phyloP scores from a whole-genome alignment of 1,140 invertebrate genomes.

The Oscheius sp. region DNA sequence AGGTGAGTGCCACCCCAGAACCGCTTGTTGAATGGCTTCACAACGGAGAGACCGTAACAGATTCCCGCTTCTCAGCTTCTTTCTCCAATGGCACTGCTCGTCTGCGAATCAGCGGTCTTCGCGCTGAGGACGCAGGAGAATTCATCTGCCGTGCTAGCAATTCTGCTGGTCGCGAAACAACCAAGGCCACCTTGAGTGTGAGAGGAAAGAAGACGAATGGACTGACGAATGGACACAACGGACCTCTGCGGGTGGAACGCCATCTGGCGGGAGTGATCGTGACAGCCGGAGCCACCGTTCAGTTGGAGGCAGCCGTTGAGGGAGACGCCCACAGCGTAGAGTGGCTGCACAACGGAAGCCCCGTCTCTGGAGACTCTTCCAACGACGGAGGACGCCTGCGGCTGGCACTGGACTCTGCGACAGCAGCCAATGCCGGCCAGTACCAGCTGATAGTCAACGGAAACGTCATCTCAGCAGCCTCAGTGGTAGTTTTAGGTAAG shows the following conservation, averaged over 20 bases:
- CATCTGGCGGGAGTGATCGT: constrained; percentile 68
- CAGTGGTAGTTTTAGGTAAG: constrained; percentile 74
- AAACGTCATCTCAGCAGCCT: constrained; percentile 86
- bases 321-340: constrained; percentile 73
- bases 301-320: constrained; percentile 78
- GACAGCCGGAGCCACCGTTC: constrained; percentile 80
- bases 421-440: constrained; percentile 79
- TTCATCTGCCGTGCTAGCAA: constrained; percentile 86
- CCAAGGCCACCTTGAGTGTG: constrained; percentile 13
- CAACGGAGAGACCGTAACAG: constrained; percentile 39
- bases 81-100: constrained; percentile 25
- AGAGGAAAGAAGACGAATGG: constrained; percentile 5
- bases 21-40: constrained; percentile 46
- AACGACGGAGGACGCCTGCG: constrained; percentile 67
- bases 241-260: constrained; percentile 4
- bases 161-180: constrained; percentile 75
- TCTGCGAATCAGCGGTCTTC: constrained; percentile 23
- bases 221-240: constrained; percentile 67
- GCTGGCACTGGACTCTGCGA: constrained; percentile 11
- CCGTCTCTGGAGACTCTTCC: constrained; percentile 77
- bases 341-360: constrained; percentile 93
- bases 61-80: constrained; percentile 22
- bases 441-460: constrained; percentile 96
- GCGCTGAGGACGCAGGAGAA: constrained; percentile 81
- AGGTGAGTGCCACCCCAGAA: constrained; percentile 35